Evolutionary conservation across 1,140 invertebrate species (phyloP), one percentile per base, ranked within the genome.

Genomic region (Andricus grossulariae): DNA sequence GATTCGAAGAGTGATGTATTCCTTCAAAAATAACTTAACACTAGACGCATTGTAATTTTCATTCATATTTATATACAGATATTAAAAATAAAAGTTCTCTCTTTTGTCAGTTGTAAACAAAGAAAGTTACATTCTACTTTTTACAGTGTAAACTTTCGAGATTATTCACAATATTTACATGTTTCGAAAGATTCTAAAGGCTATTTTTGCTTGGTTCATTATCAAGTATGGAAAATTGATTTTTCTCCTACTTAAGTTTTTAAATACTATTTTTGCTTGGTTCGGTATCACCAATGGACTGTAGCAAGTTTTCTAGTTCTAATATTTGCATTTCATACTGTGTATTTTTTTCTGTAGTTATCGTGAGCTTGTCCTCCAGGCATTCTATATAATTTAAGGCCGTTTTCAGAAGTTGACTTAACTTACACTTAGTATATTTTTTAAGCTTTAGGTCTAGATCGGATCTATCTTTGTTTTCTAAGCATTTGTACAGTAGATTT

Each of bases 311-410:
- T 19, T 54, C 18, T 18, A 54, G 18, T 54, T 54, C 52, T 54
- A n/a, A 19, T 54, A 54, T 54, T 19, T 54, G 52, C n/a, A 10
- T 16, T 54, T 54, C 52, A 6, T 54, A 54, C 18, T 54, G 52
- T 18, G 8, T 18, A 54, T 54, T 54, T 19, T 54, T 54, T 7
- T 54, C 52, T 4, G 18, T 19, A 19, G 52, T 18, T 18, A 54
- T 10, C 19, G n/a, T 54, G 6, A 54, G 16, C 18, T 54, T 54
- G 3, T 54, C 52, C 8, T 54, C 52, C 7, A 54, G 52, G 18
- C 52, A 54, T 54, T 54, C 52, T 18, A 54, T 54, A 54, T 54
- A 54, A 54, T 54, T 54, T 54, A 54, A 18, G 16, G 52, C 52
- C 2, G 52, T 54, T 54, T 54, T 54, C 16, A 54, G 18, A 6